These are phyloP conservation scores for Nannospalax galili DNA, from an alignment of 2,113 vertebrate species.

Conservation along the genomic window DNA sequence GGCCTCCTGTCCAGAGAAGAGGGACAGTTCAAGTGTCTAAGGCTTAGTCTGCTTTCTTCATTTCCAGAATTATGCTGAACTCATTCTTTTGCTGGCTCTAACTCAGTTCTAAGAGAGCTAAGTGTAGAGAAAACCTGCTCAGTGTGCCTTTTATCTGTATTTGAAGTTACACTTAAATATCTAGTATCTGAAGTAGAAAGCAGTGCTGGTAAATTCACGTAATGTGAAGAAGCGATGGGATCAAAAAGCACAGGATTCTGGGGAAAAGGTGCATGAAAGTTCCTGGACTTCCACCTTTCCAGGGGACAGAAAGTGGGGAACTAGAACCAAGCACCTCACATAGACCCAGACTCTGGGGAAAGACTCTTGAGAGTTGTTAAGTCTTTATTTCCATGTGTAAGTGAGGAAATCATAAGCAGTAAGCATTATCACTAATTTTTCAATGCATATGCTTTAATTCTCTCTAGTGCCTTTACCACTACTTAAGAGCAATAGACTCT, in stretches of 20 bases:
- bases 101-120: neutral
- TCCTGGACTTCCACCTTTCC: accelerated
- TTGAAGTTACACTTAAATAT: neutral
- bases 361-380: neutral
- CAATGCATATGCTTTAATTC: neutral
- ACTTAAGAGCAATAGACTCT: neutral
- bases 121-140: neutral
- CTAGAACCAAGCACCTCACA: neutral
- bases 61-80: neutral
- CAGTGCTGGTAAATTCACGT: neutral
- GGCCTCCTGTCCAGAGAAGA: neutral
- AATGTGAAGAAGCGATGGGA: neutral
- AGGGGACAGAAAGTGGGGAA: neutral
- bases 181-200: neutral
- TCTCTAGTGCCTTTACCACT: neutral
- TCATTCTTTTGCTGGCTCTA: neutral
- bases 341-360: neutral
- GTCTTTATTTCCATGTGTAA: neutral
- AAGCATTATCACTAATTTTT: neutral
- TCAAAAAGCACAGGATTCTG: too few species aligned
- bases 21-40: neutral
- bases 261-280: neutral
- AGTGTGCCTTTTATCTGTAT: neutral
- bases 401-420: neutral
- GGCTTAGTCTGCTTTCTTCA: neutral